Percentiles rank a stretch among this genome's conserved stretches.
These are phyloP conservation scores for Trichonephila clavata DNA, from an alignment of 1,140 invertebrate genomes.

Conservation along the genomic window DNA sequence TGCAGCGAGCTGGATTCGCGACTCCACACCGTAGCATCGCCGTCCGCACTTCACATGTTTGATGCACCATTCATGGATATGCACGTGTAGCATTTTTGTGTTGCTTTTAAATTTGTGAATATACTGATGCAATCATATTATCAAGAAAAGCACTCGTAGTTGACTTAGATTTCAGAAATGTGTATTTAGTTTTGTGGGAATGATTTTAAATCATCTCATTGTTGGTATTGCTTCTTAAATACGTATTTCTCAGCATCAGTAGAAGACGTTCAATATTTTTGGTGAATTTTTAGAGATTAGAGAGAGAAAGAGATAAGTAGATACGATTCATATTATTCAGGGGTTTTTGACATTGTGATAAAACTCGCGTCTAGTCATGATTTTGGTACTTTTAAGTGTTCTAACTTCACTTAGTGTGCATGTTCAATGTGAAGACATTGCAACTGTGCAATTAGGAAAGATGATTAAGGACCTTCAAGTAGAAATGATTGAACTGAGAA, in stretches of 20 bases:
- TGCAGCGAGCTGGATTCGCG: neutral
- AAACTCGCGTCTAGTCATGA: neutral
- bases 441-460: neutral
- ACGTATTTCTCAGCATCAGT: no score
- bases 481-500: conserved; percentile 41
- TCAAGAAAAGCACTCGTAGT: neutral
- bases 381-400: neutral
- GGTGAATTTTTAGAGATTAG: no score
- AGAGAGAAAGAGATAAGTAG: neutral
- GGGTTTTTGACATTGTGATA: neutral
- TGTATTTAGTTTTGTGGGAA: neutral
- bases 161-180: neutral
- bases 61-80: neutral
- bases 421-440: neutral
- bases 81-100: neutral
- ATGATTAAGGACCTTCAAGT: conserved; percentile 39
- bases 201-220: neutral
- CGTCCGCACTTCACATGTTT: neutral
- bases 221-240: no score
- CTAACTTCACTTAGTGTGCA: neutral
- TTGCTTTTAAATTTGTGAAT: neutral
- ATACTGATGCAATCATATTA: neutral
- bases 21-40: neutral
- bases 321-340: neutral
- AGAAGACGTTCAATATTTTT: no score